Evolutionary conservation across 2,888 invertebrate species (phyloP).

Genomic region (Xylota segnis): DNA sequence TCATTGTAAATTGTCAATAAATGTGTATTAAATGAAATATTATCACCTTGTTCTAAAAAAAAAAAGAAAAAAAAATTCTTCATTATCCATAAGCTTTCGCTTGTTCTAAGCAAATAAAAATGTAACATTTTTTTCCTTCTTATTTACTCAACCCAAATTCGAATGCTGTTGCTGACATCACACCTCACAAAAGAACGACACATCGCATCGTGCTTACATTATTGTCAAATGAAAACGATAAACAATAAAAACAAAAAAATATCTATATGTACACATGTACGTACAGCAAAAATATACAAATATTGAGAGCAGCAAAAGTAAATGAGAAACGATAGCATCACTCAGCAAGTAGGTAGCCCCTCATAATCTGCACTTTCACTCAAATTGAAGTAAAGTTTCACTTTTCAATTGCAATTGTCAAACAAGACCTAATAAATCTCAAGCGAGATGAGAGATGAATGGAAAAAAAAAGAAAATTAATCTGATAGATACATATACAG

Average conservation of each 20-base stretch:
- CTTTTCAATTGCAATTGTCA: conserved; percentile 59
- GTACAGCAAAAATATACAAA: neutral
- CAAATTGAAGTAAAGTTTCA: conserved; percentile 42
- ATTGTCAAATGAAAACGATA: conserved; percentile 19
- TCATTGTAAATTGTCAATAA: conserved; percentile 24
- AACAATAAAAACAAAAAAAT: conserved; percentile 15
- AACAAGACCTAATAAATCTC: conserved; percentile 25
- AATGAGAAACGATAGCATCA: neutral
- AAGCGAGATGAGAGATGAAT: conserved; percentile 20
- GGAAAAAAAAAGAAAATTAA: conserved; percentile 4
- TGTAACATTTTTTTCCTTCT: conserved; percentile 17
- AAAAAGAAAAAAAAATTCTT: neutral
- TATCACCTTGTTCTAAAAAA: conserved; percentile 50
- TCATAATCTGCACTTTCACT: conserved; percentile 54
- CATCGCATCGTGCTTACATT: conserved; percentile 6
- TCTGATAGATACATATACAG: conserved; percentile 10
- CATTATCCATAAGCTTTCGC: conserved; percentile 34
- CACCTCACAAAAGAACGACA: conserved; percentile 25
- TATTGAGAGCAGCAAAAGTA: conserved; percentile 10
- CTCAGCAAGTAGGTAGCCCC: neutral
- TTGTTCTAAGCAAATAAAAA: conserved; percentile 52
- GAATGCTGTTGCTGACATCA: conserved; percentile 38
- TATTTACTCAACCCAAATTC: conserved; percentile 57
- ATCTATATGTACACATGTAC: neutral
- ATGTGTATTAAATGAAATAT: conserved; percentile 19